Evolutionary conservation across 2,797 vertebrate genomes (phyloP).

Genomic region (Crocodylus rhombifer): DNA sequence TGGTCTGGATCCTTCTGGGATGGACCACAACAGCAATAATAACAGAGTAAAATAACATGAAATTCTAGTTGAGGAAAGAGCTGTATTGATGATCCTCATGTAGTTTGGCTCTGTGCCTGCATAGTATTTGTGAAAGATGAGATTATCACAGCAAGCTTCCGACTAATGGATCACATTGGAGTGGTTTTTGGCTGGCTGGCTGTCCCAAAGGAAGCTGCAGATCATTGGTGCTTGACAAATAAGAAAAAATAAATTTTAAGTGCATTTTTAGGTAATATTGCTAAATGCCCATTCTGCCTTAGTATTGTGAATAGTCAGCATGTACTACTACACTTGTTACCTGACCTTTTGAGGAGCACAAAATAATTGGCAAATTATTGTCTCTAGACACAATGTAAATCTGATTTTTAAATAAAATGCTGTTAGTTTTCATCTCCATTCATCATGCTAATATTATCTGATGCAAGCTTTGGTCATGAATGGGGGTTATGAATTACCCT

Average conservation of each 20-base stretch:
- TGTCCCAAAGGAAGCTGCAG: neutral
- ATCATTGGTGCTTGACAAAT: neutral
- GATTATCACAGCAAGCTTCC: neutral
- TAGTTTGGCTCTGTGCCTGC: neutral
- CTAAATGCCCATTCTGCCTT: neutral
- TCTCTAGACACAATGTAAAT: neutral
- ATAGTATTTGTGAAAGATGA: neutral
- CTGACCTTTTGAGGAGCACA: neutral
- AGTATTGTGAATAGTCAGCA: neutral
- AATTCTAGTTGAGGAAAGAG: neutral
- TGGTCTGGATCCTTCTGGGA: neutral
- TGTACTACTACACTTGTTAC: neutral
- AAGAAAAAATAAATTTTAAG: neutral
- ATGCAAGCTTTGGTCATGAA: neutral
- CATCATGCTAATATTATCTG: slow-evolving; percentile 14
- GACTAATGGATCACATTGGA: neutral
- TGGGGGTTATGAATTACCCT: slow-evolving; percentile 14
- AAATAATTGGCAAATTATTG: neutral
- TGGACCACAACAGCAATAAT: neutral
- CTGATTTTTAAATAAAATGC: neutral
- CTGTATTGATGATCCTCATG: neutral
- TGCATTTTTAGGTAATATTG: neutral
- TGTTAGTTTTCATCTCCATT: neutral
- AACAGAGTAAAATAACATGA: neutral
- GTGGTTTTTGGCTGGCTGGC: neutral